A percentile compares a stretch with the other conserved stretches of the same genome.
Conservation (phyloP, 1,140 invertebrate species). For the Phortica variegata region DNA sequence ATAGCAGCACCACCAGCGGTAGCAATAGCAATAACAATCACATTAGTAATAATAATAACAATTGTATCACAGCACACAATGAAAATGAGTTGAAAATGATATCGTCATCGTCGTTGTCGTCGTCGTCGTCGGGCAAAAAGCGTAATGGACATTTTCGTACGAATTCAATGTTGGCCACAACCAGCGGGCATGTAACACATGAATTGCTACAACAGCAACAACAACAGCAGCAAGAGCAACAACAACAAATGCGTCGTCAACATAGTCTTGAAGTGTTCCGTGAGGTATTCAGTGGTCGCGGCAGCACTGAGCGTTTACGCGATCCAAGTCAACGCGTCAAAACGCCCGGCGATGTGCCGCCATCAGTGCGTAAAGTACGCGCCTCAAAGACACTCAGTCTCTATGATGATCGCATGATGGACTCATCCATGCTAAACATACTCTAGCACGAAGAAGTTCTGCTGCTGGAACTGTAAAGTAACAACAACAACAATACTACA, state of each 20-base stretch:
- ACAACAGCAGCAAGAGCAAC: neutral
- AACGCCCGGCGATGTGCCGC: slow-evolving; percentile 78
- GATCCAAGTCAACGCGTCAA: slow-evolving; percentile 76
- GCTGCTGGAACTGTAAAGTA: slow-evolving; percentile 49
- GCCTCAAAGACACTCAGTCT: slow-evolving; percentile 70
- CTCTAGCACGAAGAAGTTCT: slow-evolving; percentile 58
- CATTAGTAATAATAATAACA: no score
- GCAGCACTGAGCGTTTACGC: slow-evolving; percentile 65
- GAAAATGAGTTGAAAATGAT: slow-evolving; percentile 37
- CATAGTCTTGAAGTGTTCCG: slow-evolving; percentile 70
- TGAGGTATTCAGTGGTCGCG: slow-evolving; percentile 63
- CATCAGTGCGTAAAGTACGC: slow-evolving; percentile 69
- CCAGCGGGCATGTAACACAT: no score
- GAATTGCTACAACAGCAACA: no score
- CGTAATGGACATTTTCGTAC: slow-evolving; percentile 41
- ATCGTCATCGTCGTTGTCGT: no score
- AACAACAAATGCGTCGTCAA: slow-evolving; percentile 57
- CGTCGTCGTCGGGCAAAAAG: slow-evolving; percentile 19
- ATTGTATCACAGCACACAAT: no score
- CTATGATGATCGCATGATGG: slow-evolving; percentile 86
- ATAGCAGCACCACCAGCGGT: slow-evolving; percentile 12
- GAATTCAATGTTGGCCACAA: slow-evolving; percentile 37
- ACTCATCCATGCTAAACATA: slow-evolving; percentile 58
- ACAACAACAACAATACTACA: no score
- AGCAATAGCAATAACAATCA: slow-evolving; percentile 23